Percentiles rank a stretch among this genome's conserved stretches.
These are phyloP conservation scores for Meloidogyne hapla DNA, from an alignment of 1,140 invertebrate species.

Conservation along the genomic window DNA sequence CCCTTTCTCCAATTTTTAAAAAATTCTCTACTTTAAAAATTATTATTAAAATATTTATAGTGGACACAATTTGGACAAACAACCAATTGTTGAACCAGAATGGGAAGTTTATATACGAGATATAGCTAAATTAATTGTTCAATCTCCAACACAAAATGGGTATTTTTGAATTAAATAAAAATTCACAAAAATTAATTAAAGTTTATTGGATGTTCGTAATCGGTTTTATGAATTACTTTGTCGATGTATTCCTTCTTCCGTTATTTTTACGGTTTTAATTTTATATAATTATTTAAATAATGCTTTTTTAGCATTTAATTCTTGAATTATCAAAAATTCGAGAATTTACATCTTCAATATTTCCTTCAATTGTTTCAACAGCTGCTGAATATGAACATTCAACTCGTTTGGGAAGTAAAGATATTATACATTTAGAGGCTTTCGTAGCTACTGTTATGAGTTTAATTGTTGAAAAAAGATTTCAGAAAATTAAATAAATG, in stretches of 20 bases:
- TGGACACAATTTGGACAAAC: constrained; percentile 75
- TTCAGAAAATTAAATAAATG: background rate
- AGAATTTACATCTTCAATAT: constrained; percentile 27
- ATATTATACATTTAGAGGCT: constrained; percentile 40
- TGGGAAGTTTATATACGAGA: constrained; percentile 86
- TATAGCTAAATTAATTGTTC: constrained; percentile 82
- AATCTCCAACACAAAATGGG: constrained; percentile 82
- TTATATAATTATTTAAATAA: background rate
- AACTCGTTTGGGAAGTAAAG: constrained; percentile 31
- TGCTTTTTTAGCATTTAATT: constrained; percentile 34
- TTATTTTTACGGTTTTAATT: constrained; percentile 78
- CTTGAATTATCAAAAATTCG: constrained; percentile 28
- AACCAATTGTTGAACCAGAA: constrained; percentile 82
- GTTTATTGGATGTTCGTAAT: constrained; percentile 78
- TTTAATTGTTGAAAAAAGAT: constrained; percentile 9
- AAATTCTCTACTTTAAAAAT: too few species aligned
- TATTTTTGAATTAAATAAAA: constrained; percentile 43
- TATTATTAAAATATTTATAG: constrained; percentile 29
- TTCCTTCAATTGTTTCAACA: constrained; percentile 24
- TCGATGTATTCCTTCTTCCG: constrained; percentile 87
- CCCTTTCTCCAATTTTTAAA: too few species aligned
- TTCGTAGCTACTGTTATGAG: constrained; percentile 35
- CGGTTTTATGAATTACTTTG: constrained; percentile 88
- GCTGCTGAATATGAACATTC: constrained; percentile 38
- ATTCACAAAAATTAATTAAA: constrained; percentile 39